phyloP scores from a whole-genome alignment of 2,888 invertebrate species.

The Xestia xanthographa region DNA sequence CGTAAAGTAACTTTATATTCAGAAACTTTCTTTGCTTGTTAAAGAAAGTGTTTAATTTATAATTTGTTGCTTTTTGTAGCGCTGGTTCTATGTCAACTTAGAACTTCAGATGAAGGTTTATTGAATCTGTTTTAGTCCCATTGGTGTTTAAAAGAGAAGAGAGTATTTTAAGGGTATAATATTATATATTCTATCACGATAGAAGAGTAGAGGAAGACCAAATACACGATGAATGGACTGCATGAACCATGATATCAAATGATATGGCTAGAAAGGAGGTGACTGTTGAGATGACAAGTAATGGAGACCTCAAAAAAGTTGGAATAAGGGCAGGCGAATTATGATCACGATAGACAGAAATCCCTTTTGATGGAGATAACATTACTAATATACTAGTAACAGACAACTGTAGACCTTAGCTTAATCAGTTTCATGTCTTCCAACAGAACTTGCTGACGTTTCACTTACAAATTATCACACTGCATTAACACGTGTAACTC shows the following conservation, averaged over 20 bases:
- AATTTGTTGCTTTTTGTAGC: constrained; percentile 10
- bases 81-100: not conserved
- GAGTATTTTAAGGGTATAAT: not conserved
- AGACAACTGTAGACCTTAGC: not conserved
- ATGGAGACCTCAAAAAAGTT: too few relatives aligned
- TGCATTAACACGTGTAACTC: not conserved
- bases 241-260: too few relatives aligned
- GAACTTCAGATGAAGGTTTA: not conserved
- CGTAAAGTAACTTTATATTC: constrained; percentile 50
- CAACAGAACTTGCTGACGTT: not conserved
- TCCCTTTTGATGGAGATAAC: not conserved
- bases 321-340: too few relatives aligned
- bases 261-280: too few relatives aligned
- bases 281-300: too few relatives aligned
- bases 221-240: too few relatives aligned
- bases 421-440: not conserved
- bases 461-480: not conserved
- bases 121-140: not conserved
- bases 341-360: not conserved
- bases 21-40: constrained; percentile 50
- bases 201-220: not conserved
- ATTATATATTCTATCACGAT: not conserved
- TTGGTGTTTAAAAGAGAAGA: too few relatives aligned
- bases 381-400: not conserved
- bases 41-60: constrained; percentile 42